Evolutionary conservation across 2,888 invertebrate species (phyloP), one percentile per base, ranked within the genome.

Genomic region (Thymelicus acteon): DNA sequence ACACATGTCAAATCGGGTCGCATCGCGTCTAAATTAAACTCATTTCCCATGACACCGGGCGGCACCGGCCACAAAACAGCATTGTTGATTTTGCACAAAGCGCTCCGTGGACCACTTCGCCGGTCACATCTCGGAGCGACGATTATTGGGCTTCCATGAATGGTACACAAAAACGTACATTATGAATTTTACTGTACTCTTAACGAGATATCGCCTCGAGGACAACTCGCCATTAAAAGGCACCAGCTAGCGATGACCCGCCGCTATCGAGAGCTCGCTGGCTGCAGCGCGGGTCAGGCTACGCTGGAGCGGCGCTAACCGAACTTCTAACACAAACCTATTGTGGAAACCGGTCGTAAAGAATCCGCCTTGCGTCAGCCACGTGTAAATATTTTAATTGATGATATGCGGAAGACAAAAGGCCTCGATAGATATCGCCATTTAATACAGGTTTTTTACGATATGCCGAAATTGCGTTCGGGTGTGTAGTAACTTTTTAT

Each of bases 351-450:
- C 88, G 88, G 92, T 92, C 85, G 74, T 72, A 75, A 87, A 86
- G 89, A 90, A 91, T 91, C 84, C 85, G 86, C 85, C 83, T 89
- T 87, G 86, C 90, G 87, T 89, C 90, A 90, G 83, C 85, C 91
- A 91, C 91, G 90, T 91, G 90, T 88, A 92, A 91, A 92, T 81
- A 91, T 92, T 90, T 91, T 91, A 92, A 92, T 92, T 91, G 91
- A 91, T 89, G 89, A 91, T 82, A 91, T 86, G 87, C 90, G 90
- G 90, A 92, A 92, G 88, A 88, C 85, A 87, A 90, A 90, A 89
- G 87, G 79, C 68, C 75, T 73, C 75, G 85, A 87, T 89, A 85
- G 77, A 75, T 82, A 88, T 90, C 86, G 81, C 80, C 75, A 80
- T 82, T 81, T 78, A 78, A 82, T 82, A 82, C 83, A 80, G 77